Evolutionary conservation across 1,140 invertebrate genomes (phyloP).

Genomic region (Drosophila athabasca): DNA sequence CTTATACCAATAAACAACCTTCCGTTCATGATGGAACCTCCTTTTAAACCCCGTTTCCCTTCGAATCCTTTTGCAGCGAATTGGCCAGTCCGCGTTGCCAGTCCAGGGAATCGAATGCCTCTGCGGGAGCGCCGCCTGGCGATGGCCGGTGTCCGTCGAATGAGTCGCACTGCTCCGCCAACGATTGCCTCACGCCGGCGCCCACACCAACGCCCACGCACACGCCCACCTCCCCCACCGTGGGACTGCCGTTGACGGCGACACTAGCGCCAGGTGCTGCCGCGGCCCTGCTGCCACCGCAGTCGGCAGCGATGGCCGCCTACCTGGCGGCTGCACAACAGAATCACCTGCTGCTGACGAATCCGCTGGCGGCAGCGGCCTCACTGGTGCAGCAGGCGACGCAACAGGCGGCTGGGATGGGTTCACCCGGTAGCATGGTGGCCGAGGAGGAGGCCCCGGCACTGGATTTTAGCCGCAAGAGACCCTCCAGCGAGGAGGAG

Average conservation of each 20-base stretch:
- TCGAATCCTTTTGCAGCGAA: constrained; percentile 87
- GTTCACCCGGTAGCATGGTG: constrained; percentile 84
- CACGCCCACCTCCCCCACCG: constrained; percentile 83
- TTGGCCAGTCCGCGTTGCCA: constrained; percentile 90
- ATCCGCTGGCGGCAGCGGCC: constrained; percentile 87
- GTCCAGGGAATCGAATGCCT: constrained; percentile 89
- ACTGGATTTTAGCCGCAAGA: constrained; percentile 91
- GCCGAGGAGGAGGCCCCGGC: constrained; percentile 85
- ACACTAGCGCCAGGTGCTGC: constrained; percentile 85
- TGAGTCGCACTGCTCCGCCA: constrained; percentile 88
- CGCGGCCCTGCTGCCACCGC: constrained; percentile 88
- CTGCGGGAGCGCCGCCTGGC: constrained; percentile 69
- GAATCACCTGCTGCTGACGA: constrained; percentile 90
- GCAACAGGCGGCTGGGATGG: constrained; percentile 84
- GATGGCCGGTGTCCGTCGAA: constrained; percentile 87
- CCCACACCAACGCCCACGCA: constrained; percentile 84
- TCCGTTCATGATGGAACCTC: neutral
- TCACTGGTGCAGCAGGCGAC: constrained; percentile 84
- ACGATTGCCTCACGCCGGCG: constrained; percentile 85
- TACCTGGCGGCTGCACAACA: constrained; percentile 89
- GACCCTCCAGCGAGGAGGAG: constrained; percentile 52
- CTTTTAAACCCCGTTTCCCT: neutral
- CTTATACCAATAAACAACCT: too few species aligned
- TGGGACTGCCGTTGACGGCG: constrained; percentile 85
- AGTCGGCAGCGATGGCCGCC: constrained; percentile 91